phyloP scores from a whole-genome alignment of 1,140 invertebrate species.

The Drosophila elegans region DNA sequence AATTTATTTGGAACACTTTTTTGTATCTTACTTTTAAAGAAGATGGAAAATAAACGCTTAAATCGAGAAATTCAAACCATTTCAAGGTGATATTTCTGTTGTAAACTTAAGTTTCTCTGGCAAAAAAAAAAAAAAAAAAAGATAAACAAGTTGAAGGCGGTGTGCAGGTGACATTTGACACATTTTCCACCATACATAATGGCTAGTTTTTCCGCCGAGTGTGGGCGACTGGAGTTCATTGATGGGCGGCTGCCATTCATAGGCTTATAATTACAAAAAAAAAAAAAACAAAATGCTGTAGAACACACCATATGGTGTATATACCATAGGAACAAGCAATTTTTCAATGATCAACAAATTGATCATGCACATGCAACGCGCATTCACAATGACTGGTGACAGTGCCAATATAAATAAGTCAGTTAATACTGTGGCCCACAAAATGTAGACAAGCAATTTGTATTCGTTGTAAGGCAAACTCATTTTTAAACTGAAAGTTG shows the following conservation, averaged over 20 bases:
- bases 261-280: constrained; percentile 25
- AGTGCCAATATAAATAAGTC: constrained; percentile 2
- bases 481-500: constrained; percentile 4
- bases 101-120: neutral
- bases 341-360: constrained; percentile 18
- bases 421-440: neutral
- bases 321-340: too few species aligned
- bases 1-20: neutral
- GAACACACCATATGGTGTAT: constrained; percentile 49
- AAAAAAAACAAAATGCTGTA: neutral
- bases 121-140: constrained; percentile 14
- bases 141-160: constrained; percentile 3
- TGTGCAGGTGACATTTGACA: constrained; percentile 66
- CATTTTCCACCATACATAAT: constrained; percentile 46
- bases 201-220: constrained; percentile 19
- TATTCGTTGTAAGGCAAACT: neutral
- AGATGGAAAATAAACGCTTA: neutral
- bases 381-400: constrained; percentile 10
- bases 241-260: constrained; percentile 54
- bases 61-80: too few species aligned
- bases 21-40: neutral
- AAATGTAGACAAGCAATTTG: neutral
- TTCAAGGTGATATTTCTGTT: neutral
- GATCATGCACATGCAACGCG: constrained; percentile 30
- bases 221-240: constrained; percentile 62